A percentile compares a stretch with the other conserved stretches of the same genome.
Evolutionary conservation across 1,140 invertebrate genomes (phyloP).

Genomic region (Papilio glaucus): DNA sequence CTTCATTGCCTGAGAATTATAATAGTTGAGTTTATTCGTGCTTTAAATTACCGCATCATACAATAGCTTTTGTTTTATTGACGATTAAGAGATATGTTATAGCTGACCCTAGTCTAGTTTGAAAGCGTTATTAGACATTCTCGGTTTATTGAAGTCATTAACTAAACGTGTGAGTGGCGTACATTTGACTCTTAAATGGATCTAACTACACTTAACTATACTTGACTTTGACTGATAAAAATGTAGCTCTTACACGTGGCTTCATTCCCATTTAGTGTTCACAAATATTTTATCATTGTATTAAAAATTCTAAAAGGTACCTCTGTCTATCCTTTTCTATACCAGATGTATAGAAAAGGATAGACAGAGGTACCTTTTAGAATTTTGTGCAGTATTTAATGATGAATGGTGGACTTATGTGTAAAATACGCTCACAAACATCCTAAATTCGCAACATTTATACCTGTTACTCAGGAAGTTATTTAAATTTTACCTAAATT

Average conservation of each 20-base stretch:
- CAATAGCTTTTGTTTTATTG: slow-evolving; percentile 51
- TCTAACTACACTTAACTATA: not conserved
- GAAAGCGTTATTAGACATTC: slow-evolving; percentile 1
- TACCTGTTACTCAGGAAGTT: too few relatives aligned
- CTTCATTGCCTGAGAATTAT: slow-evolving; percentile 52
- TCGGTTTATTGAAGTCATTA: slow-evolving; percentile 16
- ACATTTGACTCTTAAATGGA: not conserved
- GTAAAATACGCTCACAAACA: too few relatives aligned
- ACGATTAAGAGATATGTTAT: slow-evolving; percentile 47
- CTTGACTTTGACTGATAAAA: not conserved
- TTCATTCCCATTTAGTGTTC: not conserved
- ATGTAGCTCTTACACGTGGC: not conserved
- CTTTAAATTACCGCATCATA: slow-evolving; percentile 45
- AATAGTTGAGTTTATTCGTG: slow-evolving; percentile 40
- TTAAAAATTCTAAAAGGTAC: too few relatives aligned
- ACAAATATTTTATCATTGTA: too few relatives aligned
- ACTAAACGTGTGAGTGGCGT: not conserved
- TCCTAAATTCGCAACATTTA: too few relatives aligned
- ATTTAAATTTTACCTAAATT: not conserved
- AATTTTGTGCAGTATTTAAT: too few relatives aligned
- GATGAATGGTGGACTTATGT: too few relatives aligned
- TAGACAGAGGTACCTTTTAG: too few relatives aligned
- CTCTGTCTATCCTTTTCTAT: too few relatives aligned
- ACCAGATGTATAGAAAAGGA: too few relatives aligned
- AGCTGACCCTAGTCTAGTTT: not conserved